Conservation (phyloP, 1,140 invertebrate genomes). For the Myzus persicae region DNA sequence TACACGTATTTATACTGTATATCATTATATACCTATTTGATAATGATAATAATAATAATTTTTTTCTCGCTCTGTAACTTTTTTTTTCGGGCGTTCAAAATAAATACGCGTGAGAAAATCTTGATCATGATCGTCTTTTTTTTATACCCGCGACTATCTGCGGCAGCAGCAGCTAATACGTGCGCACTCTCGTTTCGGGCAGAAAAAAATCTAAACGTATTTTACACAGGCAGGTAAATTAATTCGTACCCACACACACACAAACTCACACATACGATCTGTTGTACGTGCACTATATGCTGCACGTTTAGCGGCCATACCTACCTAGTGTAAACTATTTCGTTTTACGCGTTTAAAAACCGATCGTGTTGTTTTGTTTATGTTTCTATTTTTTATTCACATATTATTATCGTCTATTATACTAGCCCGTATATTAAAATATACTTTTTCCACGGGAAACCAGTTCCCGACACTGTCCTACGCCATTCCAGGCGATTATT, state of each 20-base stretch:
- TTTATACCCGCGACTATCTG: background rate
- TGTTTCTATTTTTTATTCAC: background rate
- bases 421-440: background rate
- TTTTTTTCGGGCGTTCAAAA: conserved; percentile 21
- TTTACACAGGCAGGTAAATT: background rate
- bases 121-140: conserved; percentile 37
- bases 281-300: background rate
- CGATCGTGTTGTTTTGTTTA: background rate
- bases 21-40: background rate
- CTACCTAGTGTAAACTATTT: background rate
- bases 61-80: background rate
- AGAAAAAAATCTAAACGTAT: background rate
- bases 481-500: background rate
- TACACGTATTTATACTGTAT: background rate
- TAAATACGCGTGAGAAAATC: conserved; percentile 53
- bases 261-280: background rate
- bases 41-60: background rate
- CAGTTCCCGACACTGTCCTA: conserved; percentile 23
- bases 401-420: too few relatives aligned
- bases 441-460: background rate
- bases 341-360: background rate
- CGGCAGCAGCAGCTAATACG: background rate
- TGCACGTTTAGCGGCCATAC: background rate
- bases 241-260: background rate
- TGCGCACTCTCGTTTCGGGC: background rate